phyloP scores from a whole-genome alignment of 2,113 vertebrate species.

The Grus americana region DNA sequence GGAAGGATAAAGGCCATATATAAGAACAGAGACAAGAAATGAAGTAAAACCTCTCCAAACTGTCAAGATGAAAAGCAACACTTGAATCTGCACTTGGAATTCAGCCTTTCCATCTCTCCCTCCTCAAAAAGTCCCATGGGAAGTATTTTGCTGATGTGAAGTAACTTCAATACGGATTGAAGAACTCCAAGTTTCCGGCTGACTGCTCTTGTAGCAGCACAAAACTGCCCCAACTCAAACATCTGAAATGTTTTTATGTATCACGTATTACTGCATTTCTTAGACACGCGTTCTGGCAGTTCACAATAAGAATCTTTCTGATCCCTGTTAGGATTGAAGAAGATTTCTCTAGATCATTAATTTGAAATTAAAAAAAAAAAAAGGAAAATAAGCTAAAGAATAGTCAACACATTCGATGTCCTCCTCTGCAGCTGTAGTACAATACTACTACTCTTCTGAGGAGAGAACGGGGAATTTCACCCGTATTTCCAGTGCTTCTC shows the following conservation, averaged over 20 bases:
- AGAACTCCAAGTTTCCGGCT: not conserved
- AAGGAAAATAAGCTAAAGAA: not conserved
- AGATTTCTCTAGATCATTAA: not conserved
- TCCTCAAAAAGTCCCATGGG: not conserved
- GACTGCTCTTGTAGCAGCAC: not conserved
- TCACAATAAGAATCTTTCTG: not conserved
- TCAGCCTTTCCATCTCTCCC: not conserved
- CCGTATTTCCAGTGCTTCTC: not conserved
- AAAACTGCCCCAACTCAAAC: not conserved
- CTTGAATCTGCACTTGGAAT: not conserved
- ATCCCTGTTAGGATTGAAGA: not conserved
- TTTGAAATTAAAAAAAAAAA: not conserved
- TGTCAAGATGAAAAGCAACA: not conserved
- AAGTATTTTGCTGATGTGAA: not conserved
- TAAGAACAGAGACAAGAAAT: not conserved
- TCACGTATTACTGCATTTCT: not conserved
- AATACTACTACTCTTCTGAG: not conserved
- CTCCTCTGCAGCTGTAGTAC: not conserved
- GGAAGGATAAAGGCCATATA: not conserved
- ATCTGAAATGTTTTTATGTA: fast-evolving
- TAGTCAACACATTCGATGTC: not conserved
- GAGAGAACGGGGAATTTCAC: not conserved
- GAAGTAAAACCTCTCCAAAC: not conserved
- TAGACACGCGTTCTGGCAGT: not conserved
- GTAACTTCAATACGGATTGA: not conserved